Percentiles rank a stretch among this genome's conserved stretches.
Conservation (phyloP, 2,797 vertebrate species). For the Myripristis murdjan region DNA sequence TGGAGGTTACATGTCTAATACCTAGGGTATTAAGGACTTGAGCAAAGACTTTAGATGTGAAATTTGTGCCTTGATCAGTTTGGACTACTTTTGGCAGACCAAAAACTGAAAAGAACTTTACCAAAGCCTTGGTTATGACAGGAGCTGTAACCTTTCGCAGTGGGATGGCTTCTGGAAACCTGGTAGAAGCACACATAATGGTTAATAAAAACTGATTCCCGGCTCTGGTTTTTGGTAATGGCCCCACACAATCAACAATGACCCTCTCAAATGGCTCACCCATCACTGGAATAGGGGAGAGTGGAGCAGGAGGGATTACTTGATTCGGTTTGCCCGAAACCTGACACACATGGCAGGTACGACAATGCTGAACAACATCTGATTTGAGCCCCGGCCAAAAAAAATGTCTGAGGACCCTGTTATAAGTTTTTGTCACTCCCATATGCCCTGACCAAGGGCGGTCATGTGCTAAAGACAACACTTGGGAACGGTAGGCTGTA, state of each 20-base stretch:
- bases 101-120: background rate
- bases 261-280: too few relatives aligned
- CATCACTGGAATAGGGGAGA: too few relatives aligned
- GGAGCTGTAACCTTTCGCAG: accelerated
- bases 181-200: background rate
- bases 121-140: background rate
- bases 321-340: too few relatives aligned
- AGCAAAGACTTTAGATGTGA: background rate
- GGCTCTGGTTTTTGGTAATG: background rate
- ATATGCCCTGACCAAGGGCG: too few relatives aligned
- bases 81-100: background rate
- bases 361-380: background rate
- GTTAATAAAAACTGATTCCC: background rate
- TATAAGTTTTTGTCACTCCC: too few relatives aligned
- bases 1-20: too few relatives aligned
- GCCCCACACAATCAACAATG: background rate
- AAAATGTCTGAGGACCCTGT: too few relatives aligned
- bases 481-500: too few relatives aligned
- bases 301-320: too few relatives aligned
- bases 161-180: background rate
- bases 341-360: conserved; percentile 8
- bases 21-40: too few relatives aligned
- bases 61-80: background rate
- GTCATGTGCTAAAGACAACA: too few relatives aligned
- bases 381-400: conserved; percentile 10